These are phyloP conservation scores for Harpagoxenus sublaevis DNA, from an alignment of 2,888 invertebrate species.

Conservation along the genomic window DNA sequence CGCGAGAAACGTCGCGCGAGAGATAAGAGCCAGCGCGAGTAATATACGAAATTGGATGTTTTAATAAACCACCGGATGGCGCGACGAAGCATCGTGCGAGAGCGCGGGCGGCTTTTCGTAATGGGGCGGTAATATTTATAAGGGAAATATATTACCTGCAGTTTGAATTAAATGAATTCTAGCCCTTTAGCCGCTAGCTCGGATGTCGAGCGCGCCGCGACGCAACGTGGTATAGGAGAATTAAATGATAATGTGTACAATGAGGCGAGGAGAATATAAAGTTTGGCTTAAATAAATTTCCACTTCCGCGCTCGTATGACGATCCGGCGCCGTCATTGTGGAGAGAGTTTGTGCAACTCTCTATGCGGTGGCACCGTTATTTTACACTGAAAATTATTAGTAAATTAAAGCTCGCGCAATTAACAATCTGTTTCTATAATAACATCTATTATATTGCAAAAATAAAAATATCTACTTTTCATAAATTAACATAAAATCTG, in stretches of 20 bases:
- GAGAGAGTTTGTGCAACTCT: conserved; percentile 20
- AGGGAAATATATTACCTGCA: conserved; percentile 56
- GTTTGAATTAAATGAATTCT: conserved; percentile 58
- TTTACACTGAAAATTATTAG: neutral
- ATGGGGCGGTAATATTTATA: conserved; percentile 55
- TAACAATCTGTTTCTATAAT: neutral
- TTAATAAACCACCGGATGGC: conserved; percentile 70
- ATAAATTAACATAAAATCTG: neutral
- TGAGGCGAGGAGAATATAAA: conserved; percentile 52
- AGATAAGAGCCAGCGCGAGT: conserved; percentile 73
- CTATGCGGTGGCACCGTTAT: neutral
- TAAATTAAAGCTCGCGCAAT: conserved; percentile 3
- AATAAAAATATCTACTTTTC: neutral
- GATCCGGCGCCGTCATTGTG: neutral
- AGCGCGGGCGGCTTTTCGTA: conserved; percentile 43
- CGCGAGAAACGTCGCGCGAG: conserved; percentile 44
- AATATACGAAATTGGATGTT: conserved; percentile 77
- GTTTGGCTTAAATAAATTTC: conserved; percentile 54
- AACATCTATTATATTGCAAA: neutral
- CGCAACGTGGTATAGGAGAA: conserved; percentile 46
- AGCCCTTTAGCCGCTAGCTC: conserved; percentile 28
- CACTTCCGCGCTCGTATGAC: conserved; percentile 22
- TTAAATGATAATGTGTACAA: conserved; percentile 58
- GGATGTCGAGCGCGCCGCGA: conserved; percentile 42
- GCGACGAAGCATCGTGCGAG: conserved; percentile 32